A percentile compares a stretch with the other conserved stretches of the same genome.
Evolutionary conservation across 1,140 invertebrate species (phyloP).

Genomic region (Cephus cinctus): DNA sequence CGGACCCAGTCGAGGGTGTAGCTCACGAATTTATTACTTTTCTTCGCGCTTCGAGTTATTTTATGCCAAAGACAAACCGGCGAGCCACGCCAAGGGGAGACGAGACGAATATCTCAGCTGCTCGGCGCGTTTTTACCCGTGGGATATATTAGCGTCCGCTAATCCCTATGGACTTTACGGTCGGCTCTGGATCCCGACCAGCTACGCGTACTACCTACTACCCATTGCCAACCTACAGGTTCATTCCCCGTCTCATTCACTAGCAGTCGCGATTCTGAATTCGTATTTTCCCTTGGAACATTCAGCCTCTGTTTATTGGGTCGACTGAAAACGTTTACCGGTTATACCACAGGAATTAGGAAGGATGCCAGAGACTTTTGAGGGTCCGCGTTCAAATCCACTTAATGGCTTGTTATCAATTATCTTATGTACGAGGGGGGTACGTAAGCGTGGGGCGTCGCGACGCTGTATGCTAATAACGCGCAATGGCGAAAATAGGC

Average conservation of each 20-base stretch:
- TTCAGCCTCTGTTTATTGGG: too few species aligned
- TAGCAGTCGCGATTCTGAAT: too few species aligned
- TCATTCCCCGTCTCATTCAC: too few species aligned
- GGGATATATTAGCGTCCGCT: constrained; percentile 51
- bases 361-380: background rate
- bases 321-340: too few species aligned
- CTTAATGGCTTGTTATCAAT: too few species aligned
- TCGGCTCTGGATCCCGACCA: too few species aligned
- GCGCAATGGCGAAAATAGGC: too few species aligned
- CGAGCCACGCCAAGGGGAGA: constrained; percentile 14
- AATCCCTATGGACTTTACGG: constrained; percentile 50
- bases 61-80: constrained; percentile 43
- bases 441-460: too few species aligned
- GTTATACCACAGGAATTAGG: background rate
- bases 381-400: background rate
- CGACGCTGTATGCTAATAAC: too few species aligned
- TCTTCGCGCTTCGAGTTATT: constrained; percentile 36
- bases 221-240: too few species aligned
- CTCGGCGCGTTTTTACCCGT: constrained; percentile 44
- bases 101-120: constrained; percentile 49
- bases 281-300: too few species aligned
- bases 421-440: too few species aligned
- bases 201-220: constrained; percentile 30
- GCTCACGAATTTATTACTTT: constrained; percentile 47
- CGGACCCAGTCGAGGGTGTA: background rate